Evolutionary conservation across 1,140 invertebrate genomes (phyloP), one percentile per base, ranked within the genome.

Genomic region (Tetramorium parvispinum): DNA sequence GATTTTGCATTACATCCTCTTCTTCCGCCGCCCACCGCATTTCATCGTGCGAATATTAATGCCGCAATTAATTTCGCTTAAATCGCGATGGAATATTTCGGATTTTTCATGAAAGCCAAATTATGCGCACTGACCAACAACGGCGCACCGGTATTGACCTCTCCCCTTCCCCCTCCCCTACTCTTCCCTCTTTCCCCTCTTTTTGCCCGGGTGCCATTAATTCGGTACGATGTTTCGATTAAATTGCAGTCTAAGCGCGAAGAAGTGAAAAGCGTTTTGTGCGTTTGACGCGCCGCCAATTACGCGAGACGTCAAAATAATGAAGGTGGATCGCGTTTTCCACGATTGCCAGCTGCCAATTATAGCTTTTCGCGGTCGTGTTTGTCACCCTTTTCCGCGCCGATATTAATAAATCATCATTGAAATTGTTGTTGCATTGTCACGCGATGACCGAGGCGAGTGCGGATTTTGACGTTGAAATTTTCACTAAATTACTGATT

Each of bases 261-360:
- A 83, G 79, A 83, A 75, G 37, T 73, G 79, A 83, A 83, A 83
- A 83, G 79, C 79, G 70, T 83, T 83, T 83, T 83, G 79, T 83
- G 79, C 79, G 79, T 83, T 83, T 83, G 79, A 83, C 79, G 79
- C 68, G 79, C 43, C 79, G 68, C 79, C 79, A 83, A 83, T 83
- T 83, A 83, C 79, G 79, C 68, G 79, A 83, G 79, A 83, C 68
- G 79, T 83, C 79, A 83, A 83, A 83, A 83, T 83, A 83, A 83
- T 83, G 79, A 83, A 83, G 79, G 79, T 46, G 79, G 68, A 83
- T 83, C 79, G 79, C 68, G 68, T 83, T 83, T 83, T 83, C 79
- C 79, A 75, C 79, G 53, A 83, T 83, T 83, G 79, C 79, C 79
- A 83, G 68, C 68, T 83, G 79, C 79, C 79, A 83, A 75, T 83